These are phyloP conservation scores for Parauchenoglanis ngamensis DNA, from an alignment of 2,797 vertebrate genomes.

Conservation along the genomic window DNA sequence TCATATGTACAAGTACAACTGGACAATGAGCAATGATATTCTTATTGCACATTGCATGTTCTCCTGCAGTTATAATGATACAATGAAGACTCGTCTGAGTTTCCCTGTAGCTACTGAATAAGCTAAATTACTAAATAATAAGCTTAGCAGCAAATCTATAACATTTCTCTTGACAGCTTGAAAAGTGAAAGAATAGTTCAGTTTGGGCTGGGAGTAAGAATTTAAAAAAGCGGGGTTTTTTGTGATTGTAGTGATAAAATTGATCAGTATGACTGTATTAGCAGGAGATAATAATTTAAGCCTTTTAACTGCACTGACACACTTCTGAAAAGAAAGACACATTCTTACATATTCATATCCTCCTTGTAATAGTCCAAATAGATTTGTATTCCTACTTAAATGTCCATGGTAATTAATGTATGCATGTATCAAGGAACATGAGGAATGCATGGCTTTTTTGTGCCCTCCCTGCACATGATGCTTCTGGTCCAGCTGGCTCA, in stretches of 20 bases:
- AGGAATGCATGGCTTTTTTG: conserved; percentile 1
- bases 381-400: neutral
- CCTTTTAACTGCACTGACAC: neutral
- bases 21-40: neutral
- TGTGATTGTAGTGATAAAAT: neutral
- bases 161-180: neutral
- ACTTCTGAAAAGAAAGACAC: neutral
- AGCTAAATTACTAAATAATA: neutral
- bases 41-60: neutral
- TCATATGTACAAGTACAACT: neutral
- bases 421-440: conserved; percentile 13
- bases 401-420: conserved; percentile 6
- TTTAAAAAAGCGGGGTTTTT: too few species aligned
- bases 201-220: neutral
- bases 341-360: neutral
- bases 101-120: neutral
- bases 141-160: neutral
- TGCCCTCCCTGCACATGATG: conserved; percentile 1
- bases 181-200: neutral
- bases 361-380: neutral
- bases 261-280: neutral
- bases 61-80: neutral
- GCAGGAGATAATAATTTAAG: neutral
- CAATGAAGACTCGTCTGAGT: neutral
- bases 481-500: conserved; percentile 44